Evolutionary conservation across 2,113 vertebrate genomes (phyloP), one percentile per base, ranked within the genome.

Genomic region (Laticauda laticaudata): DNA sequence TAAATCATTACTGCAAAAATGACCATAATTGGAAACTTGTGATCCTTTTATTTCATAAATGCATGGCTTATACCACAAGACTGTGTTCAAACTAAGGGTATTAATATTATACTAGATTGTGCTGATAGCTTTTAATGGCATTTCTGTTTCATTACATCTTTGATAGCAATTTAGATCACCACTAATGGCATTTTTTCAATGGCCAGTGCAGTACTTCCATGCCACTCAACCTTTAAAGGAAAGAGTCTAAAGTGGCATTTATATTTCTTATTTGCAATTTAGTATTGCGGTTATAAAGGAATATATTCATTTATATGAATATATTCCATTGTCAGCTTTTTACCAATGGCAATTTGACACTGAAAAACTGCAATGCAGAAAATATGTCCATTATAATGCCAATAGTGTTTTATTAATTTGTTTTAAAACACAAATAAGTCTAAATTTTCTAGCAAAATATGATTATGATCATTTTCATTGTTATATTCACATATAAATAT

Each of bases 101-200:
- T 93, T 95, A 90, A 81, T 91, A 81, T 87, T 94, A 43, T 11
- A 6, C 54, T 57, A 48, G 87, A 92, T 0, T 93, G 39, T 26
- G 56, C 9, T 48, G 55, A 3, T 95, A 24, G 90, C 53, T 94
- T 92, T 93, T 92, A 94, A 86, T 94, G 93, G 91, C 34, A 94
- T 97, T 96, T 96, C 89, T 85, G 23, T 95, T 95, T 96, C 94
- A 95, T 96, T 96, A 92, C 89, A 81, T 90, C 90, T 92, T 92
- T 64, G 91, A 88, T 64, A 93, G 39, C 93, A 96, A 89, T 96
- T 91, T 87, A 88, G 87, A n/a, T 92, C 94, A 90, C 34, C 54
- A 89, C 2, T 91, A 45, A 86, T 61, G 51, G 21, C 0, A 0
- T 61, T 86, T 95, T 95, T 69, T 94, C 92, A 94, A 48, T 93